Conservation (phyloP, 2,888 invertebrate genomes). For the Drosophila colorata region DNA sequence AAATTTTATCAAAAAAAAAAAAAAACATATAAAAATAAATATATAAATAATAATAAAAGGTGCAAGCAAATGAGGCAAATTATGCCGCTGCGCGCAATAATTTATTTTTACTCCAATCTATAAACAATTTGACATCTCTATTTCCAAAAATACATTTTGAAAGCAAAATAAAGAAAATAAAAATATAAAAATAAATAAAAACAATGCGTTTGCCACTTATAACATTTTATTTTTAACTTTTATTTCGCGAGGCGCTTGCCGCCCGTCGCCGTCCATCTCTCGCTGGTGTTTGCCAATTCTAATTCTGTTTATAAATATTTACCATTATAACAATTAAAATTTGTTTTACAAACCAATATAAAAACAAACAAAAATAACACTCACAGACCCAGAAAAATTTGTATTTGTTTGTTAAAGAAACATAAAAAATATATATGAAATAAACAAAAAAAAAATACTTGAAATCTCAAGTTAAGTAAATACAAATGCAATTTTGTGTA, state of each 20-base stretch:
- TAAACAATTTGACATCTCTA: conserved; percentile 74
- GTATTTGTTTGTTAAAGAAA: conserved; percentile 52
- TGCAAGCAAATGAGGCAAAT: conserved; percentile 42
- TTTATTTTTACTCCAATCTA: conserved; percentile 79
- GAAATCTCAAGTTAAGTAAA: conserved; percentile 15
- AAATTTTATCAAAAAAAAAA: conserved; percentile 3
- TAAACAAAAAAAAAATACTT: conserved; percentile 21
- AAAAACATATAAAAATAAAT: conserved; percentile 19
- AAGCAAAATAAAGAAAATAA: conserved; percentile 42
- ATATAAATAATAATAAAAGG: conserved; percentile 30
- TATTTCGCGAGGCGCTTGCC: conserved; percentile 43
- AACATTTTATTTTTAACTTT: conserved; percentile 61
- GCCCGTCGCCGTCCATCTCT: conserved; percentile 4
- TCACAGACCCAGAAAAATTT: conserved; percentile 27
- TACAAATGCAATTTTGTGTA: conserved; percentile 23
- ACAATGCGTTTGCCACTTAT: conserved; percentile 68
- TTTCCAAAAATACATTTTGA: conserved; percentile 73
- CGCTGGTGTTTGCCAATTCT: conserved; percentile 26
- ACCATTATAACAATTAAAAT: conserved; percentile 45
- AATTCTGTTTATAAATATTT: conserved; percentile 59
- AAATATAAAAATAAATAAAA: conserved; percentile 44
- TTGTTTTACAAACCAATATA: conserved; percentile 51
- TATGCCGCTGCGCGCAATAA: conserved; percentile 66
- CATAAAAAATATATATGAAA: conserved; percentile 12
- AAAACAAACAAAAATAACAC: conserved; percentile 26